A percentile compares a stretch with the other conserved stretches of the same genome.
Conservation (phyloP, 92 coral and sea anemone species). For the Epizoanthus ramosus region DNA sequence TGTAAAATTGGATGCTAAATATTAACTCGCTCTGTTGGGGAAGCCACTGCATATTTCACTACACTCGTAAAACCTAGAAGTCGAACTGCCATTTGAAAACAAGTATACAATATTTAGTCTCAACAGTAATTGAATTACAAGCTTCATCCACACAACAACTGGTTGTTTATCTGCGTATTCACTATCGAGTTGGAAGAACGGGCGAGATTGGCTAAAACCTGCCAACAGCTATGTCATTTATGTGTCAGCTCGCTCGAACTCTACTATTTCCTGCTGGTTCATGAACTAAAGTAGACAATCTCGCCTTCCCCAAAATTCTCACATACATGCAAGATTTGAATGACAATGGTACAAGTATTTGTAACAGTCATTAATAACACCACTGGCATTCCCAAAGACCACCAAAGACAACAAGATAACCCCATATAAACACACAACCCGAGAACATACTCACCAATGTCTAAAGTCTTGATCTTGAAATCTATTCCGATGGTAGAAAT, state of each 20-base stretch:
- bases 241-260: not conserved
- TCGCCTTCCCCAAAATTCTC: not conserved
- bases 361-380: not conserved
- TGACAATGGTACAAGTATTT: not conserved
- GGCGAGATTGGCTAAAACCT: constrained; percentile 3
- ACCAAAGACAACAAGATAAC: not conserved
- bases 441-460: constrained; percentile 69
- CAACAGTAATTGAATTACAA: constrained; percentile 5
- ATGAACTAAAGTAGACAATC: not conserved
- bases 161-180: not conserved
- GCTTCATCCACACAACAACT: not conserved
- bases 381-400: constrained; percentile 4
- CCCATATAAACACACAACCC: not conserved
- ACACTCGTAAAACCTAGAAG: not conserved
- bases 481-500: constrained; percentile 94
- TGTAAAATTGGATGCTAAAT: not conserved
- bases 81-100: not conserved
- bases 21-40: not conserved
- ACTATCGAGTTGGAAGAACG: not conserved
- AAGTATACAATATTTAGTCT: not conserved
- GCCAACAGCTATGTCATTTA: not conserved
- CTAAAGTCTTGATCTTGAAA: constrained; percentile 89
- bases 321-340: not conserved
- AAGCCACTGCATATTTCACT: not conserved
- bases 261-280: constrained; percentile 18